Evolutionary conservation across 2,113 vertebrate genomes (phyloP).

Genomic region (Phalacrocorax aristotelis): DNA sequence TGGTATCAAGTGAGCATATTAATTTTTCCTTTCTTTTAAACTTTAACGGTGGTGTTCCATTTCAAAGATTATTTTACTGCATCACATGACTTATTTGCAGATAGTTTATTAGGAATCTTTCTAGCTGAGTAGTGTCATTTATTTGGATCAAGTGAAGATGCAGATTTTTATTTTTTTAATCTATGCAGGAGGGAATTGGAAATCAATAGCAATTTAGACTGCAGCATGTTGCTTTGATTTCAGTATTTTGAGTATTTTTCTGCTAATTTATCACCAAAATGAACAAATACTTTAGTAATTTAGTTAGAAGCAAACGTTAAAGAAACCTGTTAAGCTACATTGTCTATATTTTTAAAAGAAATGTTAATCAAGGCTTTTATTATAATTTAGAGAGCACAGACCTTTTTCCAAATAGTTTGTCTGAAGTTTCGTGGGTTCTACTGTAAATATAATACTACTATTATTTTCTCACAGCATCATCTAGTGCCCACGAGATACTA

Average conservation of each 20-base stretch:
- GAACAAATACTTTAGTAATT: background rate
- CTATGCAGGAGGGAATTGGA: background rate
- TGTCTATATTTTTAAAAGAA: background rate
- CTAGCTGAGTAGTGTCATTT: background rate
- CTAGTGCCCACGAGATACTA: background rate
- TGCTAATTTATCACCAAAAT: background rate
- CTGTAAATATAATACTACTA: background rate
- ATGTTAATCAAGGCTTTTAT: background rate
- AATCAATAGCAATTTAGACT: background rate
- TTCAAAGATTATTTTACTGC: background rate
- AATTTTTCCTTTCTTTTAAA: background rate
- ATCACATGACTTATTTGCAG: background rate
- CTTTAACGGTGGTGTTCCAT: background rate
- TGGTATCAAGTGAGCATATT: background rate
- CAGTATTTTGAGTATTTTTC: background rate
- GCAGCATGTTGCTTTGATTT: background rate
- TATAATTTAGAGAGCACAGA: background rate
- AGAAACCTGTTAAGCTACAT: background rate
- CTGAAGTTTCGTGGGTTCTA: background rate
- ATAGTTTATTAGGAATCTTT: background rate
- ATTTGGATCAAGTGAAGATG: background rate
- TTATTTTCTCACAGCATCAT: conserved; percentile 43
- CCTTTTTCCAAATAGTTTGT: background rate
- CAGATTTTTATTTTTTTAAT: background rate
- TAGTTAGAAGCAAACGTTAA: background rate